Conservation (phyloP, 2,797 vertebrate species). For the Lepilemur ruficaudatus region DNA sequence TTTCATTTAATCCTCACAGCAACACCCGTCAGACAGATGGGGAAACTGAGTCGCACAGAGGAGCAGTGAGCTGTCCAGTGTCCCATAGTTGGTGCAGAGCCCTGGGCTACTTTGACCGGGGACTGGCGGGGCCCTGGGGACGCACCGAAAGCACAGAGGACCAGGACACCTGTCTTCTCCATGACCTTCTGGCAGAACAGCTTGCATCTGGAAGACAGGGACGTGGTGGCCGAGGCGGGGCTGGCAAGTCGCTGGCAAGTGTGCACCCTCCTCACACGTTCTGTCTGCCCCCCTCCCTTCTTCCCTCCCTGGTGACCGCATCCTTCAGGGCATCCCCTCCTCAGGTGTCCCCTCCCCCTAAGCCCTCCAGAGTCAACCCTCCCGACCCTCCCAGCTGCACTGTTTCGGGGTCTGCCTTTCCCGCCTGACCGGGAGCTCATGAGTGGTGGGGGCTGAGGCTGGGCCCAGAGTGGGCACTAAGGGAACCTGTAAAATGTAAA, state of each 20-base stretch:
- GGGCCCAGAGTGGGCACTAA: neutral
- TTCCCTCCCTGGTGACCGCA: too few relatives aligned
- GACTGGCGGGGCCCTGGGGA: neutral
- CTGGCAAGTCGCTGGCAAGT: neutral
- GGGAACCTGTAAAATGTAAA: neutral
- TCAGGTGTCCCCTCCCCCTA: neutral
- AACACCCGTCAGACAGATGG: neutral
- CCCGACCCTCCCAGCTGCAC: neutral
- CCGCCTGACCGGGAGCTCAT: neutral
- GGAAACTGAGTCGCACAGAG: neutral
- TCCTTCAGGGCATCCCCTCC: neutral
- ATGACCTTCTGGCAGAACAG: constrained; percentile 62
- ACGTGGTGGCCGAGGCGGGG: neutral
- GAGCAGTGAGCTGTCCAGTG: neutral
- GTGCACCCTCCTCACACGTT: too few relatives aligned
- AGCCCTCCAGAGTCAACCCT: neutral
- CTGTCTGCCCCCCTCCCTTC: neutral
- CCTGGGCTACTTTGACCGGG: neutral
- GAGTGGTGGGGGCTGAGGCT: neutral
- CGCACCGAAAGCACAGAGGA: constrained; percentile 69
- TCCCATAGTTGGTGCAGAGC: neutral
- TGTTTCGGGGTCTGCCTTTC: neutral
- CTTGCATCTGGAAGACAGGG: constrained; percentile 58
- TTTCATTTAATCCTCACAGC: neutral
- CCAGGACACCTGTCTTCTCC: constrained; percentile 67